A percentile compares a stretch with the other conserved stretches of the same genome.
Conservation (phyloP, 2,888 invertebrate genomes). For the Dryomyza anilis region DNA sequence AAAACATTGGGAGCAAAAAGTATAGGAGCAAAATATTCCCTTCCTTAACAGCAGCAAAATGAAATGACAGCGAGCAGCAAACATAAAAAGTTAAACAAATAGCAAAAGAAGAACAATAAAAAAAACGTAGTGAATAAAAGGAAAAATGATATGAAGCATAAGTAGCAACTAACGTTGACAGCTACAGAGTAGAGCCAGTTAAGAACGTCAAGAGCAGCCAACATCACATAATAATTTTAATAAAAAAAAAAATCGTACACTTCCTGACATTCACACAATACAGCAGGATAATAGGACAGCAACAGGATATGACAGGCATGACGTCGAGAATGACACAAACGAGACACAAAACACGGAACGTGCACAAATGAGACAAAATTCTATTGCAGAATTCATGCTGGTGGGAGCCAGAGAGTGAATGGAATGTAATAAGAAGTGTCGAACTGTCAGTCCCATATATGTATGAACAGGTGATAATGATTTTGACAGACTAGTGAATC, state of each 20-base stretch:
- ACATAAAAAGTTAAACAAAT: background rate
- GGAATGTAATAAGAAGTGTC: background rate
- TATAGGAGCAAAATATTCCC: background rate
- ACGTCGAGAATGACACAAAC: slow-evolving; percentile 14
- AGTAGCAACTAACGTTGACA: background rate
- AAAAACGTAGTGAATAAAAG: background rate
- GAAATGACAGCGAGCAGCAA: background rate
- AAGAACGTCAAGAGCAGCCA: background rate
- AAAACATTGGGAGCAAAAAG: background rate
- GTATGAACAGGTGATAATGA: too few species aligned
- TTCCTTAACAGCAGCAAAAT: background rate
- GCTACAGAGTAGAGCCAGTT: background rate
- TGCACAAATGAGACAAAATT: too few species aligned
- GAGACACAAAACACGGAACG: slow-evolving; percentile 1
- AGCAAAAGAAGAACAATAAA: background rate
- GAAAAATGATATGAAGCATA: background rate
- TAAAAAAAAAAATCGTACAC: too few species aligned
- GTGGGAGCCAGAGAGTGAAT: background rate
- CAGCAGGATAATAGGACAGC: background rate
- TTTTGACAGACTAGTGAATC: too few species aligned
- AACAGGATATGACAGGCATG: background rate
- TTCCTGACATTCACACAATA: background rate
- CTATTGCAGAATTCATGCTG: too few species aligned
- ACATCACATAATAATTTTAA: background rate
- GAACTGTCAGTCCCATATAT: too few species aligned